Conservation (phyloP, 2,113 vertebrate species). For the Cyanoderma ruficeps region DNA sequence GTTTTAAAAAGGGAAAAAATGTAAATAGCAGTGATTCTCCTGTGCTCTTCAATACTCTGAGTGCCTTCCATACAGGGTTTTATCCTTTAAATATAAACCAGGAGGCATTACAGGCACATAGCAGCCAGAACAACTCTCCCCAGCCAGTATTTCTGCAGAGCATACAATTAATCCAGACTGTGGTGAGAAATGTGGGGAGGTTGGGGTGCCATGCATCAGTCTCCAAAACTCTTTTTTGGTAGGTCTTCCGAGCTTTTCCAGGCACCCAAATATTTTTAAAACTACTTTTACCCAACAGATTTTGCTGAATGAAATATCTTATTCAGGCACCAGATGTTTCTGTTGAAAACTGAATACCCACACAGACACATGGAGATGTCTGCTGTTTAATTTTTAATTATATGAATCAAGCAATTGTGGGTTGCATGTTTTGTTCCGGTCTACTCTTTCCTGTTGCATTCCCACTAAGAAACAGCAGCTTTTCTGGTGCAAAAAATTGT, state of each 20-base stretch:
- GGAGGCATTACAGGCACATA: background rate
- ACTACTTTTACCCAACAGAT: background rate
- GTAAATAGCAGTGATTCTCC: conserved; percentile 50
- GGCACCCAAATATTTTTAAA: background rate
- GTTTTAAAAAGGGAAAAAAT: background rate
- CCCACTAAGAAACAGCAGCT: background rate
- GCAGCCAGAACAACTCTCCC: background rate
- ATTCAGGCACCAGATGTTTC: conserved; percentile 21
- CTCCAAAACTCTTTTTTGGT: background rate
- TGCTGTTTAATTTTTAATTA: conserved; percentile 41
- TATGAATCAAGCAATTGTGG: background rate
- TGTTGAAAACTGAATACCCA: background rate
- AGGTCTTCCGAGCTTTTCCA: background rate
- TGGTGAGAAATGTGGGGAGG: background rate
- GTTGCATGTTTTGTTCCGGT: background rate
- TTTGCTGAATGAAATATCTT: conserved; percentile 24
- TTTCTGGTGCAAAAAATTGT: background rate
- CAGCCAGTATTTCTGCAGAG: background rate
- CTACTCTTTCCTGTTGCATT: background rate
- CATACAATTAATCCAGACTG: background rate
- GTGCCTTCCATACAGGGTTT: background rate
- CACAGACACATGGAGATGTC: background rate
- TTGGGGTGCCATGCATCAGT: background rate
- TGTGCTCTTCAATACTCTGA: background rate
- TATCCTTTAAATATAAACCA: background rate